A percentile compares a stretch with the other conserved stretches of the same genome.
These are phyloP conservation scores for Siderastrea radians DNA, from an alignment of 92 coral and sea anemone genomes.

Conservation along the genomic window DNA sequence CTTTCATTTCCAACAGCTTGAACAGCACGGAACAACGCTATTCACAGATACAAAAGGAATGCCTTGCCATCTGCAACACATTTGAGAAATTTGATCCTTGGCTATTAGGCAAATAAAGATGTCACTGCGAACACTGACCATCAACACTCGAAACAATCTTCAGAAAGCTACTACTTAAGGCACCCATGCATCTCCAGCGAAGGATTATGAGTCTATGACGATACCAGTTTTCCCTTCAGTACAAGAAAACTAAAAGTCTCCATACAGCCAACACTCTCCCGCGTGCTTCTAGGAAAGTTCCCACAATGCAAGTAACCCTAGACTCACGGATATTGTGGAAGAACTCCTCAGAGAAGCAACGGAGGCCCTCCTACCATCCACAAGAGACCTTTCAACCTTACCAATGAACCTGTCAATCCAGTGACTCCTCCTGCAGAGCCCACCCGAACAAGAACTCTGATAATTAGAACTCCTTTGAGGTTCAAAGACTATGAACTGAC, in stretches of 20 bases:
- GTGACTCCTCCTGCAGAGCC: conserved; percentile 1
- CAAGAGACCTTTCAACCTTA: background rate
- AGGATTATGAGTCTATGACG: conserved; percentile 72
- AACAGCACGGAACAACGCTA: conserved; percentile 61
- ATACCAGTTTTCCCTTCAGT: conserved; percentile 37
- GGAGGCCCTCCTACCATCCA: background rate
- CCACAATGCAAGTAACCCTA: conserved; percentile 17
- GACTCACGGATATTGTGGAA: conserved; percentile 48
- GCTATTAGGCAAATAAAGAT: conserved; percentile 54
- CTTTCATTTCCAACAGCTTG: conserved; percentile 66
- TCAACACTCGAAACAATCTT: conserved; percentile 61
- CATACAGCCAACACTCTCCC: conserved; percentile 67
- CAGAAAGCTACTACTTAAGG: conserved; percentile 62
- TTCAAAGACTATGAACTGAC: conserved; percentile 18
- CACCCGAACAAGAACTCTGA: background rate
- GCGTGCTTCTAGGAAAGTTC: conserved; percentile 39
- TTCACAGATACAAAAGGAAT: conserved; percentile 59
- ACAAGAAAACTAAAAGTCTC: conserved; percentile 57
- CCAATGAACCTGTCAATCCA: background rate
- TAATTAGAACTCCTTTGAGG: conserved; percentile 7
- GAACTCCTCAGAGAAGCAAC: conserved; percentile 24
- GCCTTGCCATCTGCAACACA: conserved; percentile 69
- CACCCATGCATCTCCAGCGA: conserved; percentile 59
- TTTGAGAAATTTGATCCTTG: conserved; percentile 71
- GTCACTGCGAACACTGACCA: conserved; percentile 65